Conservation (phyloP, 2,888 invertebrate genomes). For the Neocrepidodera transversa region DNA sequence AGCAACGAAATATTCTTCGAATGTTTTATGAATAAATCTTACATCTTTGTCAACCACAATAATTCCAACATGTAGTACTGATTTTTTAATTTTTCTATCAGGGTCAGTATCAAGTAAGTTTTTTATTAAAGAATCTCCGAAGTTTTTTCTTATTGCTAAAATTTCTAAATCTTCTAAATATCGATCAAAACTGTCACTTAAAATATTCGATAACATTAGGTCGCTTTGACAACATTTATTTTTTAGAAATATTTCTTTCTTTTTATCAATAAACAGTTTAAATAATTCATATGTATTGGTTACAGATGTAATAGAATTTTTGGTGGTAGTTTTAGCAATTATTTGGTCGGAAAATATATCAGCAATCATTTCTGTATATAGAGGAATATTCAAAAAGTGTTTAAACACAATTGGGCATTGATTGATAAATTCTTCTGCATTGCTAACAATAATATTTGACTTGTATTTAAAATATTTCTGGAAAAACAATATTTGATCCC, state of each 20-base stretch:
- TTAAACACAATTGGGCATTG: neutral
- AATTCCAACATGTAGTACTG: neutral
- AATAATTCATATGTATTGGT: conserved; percentile 6
- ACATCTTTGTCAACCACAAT: neutral
- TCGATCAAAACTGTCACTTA: conserved; percentile 2
- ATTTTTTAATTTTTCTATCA: neutral
- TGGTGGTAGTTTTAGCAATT: neutral
- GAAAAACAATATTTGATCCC: conserved; percentile 5
- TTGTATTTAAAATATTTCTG: neutral
- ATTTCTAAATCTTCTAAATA: conserved; percentile 12
- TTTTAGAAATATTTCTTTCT: neutral
- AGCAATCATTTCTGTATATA: conserved; percentile 9
- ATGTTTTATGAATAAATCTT: conserved; percentile 5
- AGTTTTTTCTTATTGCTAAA: conserved; percentile 3
- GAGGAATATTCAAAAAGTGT: conserved; percentile 8
- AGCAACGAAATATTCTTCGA: conserved; percentile 15
- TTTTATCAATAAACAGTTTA: neutral
- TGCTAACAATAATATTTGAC: neutral
- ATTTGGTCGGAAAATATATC: conserved; percentile 3
- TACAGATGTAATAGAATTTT: neutral
- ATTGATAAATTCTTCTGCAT: neutral
- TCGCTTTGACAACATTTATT: neutral
- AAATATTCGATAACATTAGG: neutral
- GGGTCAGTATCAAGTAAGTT: neutral
- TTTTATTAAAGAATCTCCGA: neutral